Evolutionary conservation across 2,888 invertebrate species (phyloP).

Genomic region (Chromoteleia sp.): DNA sequence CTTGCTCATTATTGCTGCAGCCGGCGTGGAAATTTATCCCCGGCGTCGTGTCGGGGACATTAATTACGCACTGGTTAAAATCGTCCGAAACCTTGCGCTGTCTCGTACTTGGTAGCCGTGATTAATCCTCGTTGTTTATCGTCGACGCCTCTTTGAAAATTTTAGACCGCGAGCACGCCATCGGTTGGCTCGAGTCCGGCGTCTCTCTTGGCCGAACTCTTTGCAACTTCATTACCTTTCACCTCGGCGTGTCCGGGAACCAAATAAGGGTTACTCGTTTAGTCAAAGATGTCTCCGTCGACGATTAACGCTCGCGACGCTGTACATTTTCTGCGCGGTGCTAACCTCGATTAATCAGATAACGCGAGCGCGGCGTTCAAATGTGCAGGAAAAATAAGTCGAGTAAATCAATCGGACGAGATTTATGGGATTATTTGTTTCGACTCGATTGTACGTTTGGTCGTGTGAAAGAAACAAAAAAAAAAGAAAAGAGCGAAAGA

Average conservation of each 20-base stretch:
- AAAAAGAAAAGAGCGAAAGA: too few species aligned
- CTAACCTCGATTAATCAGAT: slow-evolving; percentile 48
- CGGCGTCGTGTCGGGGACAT: slow-evolving; percentile 12
- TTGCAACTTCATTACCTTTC: slow-evolving; percentile 58
- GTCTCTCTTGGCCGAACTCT: slow-evolving; percentile 19
- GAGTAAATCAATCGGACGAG: slow-evolving; percentile 39
- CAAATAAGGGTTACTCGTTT: slow-evolving; percentile 54
- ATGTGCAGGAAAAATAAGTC: slow-evolving; percentile 18
- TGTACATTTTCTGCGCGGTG: slow-evolving; percentile 26
- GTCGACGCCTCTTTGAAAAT: slow-evolving; percentile 5
- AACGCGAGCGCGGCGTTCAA: slow-evolving; percentile 25
- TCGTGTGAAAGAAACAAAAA: too few species aligned
- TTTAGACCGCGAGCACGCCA: slow-evolving; percentile 8
- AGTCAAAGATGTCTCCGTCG: slow-evolving; percentile 40
- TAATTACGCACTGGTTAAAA: slow-evolving; percentile 31
- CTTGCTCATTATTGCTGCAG: slow-evolving; percentile 21
- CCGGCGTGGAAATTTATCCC: slow-evolving; percentile 9
- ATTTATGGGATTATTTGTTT: slow-evolving; percentile 25
- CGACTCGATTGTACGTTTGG: slow-evolving; percentile 3
- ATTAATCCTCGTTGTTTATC: slow-evolving; percentile 37
- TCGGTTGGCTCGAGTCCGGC: slow-evolving; percentile 2
- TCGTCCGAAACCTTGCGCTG: slow-evolving; percentile 22
- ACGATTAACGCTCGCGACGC: slow-evolving; percentile 39
- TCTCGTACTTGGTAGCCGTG: slow-evolving; percentile 33
- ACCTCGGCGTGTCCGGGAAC: slow-evolving; percentile 48